Evolutionary conservation across 2,113 vertebrate species (phyloP), one percentile per base, ranked within the genome.

Genomic region (Pimephales promelas): DNA sequence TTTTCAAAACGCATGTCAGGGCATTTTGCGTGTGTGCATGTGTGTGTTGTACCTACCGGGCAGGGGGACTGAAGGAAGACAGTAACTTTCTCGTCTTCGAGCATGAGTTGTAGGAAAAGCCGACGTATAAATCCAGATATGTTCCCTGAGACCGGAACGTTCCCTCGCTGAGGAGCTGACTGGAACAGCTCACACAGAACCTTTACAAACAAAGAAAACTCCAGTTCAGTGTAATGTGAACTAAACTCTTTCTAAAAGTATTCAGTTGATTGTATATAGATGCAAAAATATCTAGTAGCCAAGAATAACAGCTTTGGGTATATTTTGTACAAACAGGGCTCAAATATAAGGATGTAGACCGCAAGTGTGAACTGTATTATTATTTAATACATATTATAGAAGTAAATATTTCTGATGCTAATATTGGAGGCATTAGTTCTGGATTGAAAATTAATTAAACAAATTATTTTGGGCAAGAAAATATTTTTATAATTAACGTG

Each of bases 181-280:
- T 99, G 98, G 92, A 99, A 99, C 75, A 99, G 94, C 90, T 99
- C 98, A 92, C 98, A 99, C 24, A 99, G 95, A 90, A 99, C 98
- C 98, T 99, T 59, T 9, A 36, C 7, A 26, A 14, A 82, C 8
- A 76, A 5, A 71, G 7, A 61, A 11, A 49, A 9, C 71, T 14
- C 45, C 24, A 36, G 0, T n/a, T 20, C 10, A 16, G 22, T 54
- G 6, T 54, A 9, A 54, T 54, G 18, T 54, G 2, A 6, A 22
- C 52, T 54, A 54, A 54, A 22, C 52, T 54, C 52, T 54, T 22
- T 22, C 7, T 54, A 22, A 54, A 54, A 54, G 52, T 7, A 54
- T 54, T 54, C 6, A 54, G 18, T 54, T 22, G 52, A 54, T 22
- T 54, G 18, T 8, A 54, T 22, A 18, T 22, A 54, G 18, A 54